Conservation (phyloP, 37 sponge, comb jelly and placozoan species). For the Chondrosia reniformis region DNA sequence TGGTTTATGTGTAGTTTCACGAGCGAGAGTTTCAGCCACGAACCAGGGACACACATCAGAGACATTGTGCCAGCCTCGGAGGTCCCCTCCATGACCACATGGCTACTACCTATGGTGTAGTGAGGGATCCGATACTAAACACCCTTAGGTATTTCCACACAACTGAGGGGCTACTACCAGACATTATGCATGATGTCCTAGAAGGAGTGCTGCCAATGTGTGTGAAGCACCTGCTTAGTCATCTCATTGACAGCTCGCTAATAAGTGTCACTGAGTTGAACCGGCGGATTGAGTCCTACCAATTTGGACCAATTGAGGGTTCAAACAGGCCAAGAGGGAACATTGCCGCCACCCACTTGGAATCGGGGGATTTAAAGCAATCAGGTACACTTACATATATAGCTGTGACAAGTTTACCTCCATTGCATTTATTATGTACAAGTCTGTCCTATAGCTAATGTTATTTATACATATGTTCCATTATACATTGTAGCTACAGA, state of each 20-base stretch:
- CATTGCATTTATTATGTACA: too few species aligned
- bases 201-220: constrained; percentile 32
- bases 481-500: constrained; percentile 47
- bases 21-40: constrained; percentile 20
- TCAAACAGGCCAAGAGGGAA: not conserved
- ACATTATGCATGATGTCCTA: constrained; percentile 74
- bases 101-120: constrained; percentile 60
- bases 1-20: constrained; percentile 20
- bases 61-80: constrained; percentile 45
- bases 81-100: constrained; percentile 61
- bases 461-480: too few species aligned
- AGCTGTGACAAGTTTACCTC: not conserved
- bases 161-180: constrained; percentile 58
- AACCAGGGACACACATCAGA: constrained; percentile 17
- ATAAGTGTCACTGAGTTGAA: not conserved
- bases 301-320: not conserved
- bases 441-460: too few species aligned
- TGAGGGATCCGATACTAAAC: constrained; percentile 39
- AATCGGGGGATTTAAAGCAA: not conserved
- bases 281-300: not conserved
- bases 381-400: constrained; percentile 11
- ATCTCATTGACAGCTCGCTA: not conserved
- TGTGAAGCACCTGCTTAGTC: constrained; percentile 24
- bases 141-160: constrained; percentile 51
- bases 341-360: not conserved